Percentiles rank a stretch among this genome's conserved stretches.
Evolutionary conservation across 2,797 vertebrate genomes (phyloP).

Genomic region (Adelosebastes latens): DNA sequence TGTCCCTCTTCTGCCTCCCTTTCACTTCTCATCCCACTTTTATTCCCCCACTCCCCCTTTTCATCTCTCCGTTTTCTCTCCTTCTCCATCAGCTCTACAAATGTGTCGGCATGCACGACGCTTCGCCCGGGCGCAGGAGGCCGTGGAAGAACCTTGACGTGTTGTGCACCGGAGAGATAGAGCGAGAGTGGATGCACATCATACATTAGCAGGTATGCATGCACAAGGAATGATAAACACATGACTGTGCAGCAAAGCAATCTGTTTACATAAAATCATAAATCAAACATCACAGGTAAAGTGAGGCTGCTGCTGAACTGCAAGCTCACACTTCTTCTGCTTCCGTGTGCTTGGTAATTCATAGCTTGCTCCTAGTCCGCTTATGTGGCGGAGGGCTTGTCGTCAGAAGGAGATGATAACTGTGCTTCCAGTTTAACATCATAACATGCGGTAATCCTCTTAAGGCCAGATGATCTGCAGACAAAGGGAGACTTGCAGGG

Average conservation of each 20-base stretch:
- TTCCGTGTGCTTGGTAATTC: slow-evolving; percentile 21
- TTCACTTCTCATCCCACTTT: slow-evolving; percentile 18
- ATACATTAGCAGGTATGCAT: slow-evolving; percentile 17
- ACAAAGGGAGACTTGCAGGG: slow-evolving; percentile 58
- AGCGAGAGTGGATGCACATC: slow-evolving; percentile 14
- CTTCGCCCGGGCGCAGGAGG: not conserved
- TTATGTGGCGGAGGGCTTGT: slow-evolving; percentile 33
- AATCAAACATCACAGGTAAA: slow-evolving; percentile 33
- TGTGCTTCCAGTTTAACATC: slow-evolving; percentile 67
- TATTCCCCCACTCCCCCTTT: not conserved
- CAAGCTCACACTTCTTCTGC: not conserved
- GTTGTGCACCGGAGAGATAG: not conserved
- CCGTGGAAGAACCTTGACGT: slow-evolving; percentile 12
- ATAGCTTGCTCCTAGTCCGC: slow-evolving; percentile 15
- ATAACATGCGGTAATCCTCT: slow-evolving; percentile 76
- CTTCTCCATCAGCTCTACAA: slow-evolving; percentile 12
- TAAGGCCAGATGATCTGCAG: slow-evolving; percentile 70
- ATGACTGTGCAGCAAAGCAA: slow-evolving; percentile 6
- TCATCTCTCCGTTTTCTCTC: slow-evolving; percentile 11
- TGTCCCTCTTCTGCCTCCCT: not conserved
- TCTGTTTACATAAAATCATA: slow-evolving; percentile 5
- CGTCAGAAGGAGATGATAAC: slow-evolving; percentile 58
- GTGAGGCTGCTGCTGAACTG: not conserved
- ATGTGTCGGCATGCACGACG: slow-evolving; percentile 10
- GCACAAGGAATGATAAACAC: slow-evolving; percentile 3